Base-by-base conservation (phyloP, 1,140 invertebrate genomes). In the Philopotamus ludificatus region DNA sequence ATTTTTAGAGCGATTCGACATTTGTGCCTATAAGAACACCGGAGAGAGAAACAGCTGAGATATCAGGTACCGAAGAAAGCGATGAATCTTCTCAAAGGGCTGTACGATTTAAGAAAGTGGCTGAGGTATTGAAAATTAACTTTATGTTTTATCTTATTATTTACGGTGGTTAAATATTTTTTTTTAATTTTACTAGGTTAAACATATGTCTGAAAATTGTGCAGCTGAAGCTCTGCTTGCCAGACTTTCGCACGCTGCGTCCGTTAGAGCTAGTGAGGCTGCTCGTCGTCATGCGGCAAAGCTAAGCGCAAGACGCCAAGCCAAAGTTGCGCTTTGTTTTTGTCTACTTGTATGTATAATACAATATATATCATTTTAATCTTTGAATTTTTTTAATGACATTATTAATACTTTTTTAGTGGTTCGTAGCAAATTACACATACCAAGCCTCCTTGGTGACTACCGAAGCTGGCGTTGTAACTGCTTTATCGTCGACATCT, bases 181-280 rank as follows among this genome's bases (percentile, higher is more conserved):
- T 53, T 21, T 28, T 44, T 8, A 15, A 57, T 57, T 20, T 7
- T 53, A 10, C 26, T 45, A 70, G 67, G 89, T 91, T 2, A 80
- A 88, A 3, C 89, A 91, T 70, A 87, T 92, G 86, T 89, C 88
- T 0, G 90, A 93, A 62, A 82, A 82, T 45, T 89, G 93, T 75
- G 93, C 92, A 12, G 88, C 89, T 4, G 92, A 94, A 72, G 92
- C 92, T 21, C 74, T 92, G 57, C 79, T 94, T 71, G 90, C 93
- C 0, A 80, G 93, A 34, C 80, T 95, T 12, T 92, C 91, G n/a
- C 94, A 94, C 79, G 84, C 89, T 71, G 89, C 91, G 0, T 90
- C 86, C 68, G 70, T 93, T 34, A 77, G 89, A 67, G 90, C 90
- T 10, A 61, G 86, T 55, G 88, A 90, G 74, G 79, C 85, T 23